Base-by-base conservation (phyloP, 2,797 vertebrate genomes). In the Rhinella marina region DNA sequence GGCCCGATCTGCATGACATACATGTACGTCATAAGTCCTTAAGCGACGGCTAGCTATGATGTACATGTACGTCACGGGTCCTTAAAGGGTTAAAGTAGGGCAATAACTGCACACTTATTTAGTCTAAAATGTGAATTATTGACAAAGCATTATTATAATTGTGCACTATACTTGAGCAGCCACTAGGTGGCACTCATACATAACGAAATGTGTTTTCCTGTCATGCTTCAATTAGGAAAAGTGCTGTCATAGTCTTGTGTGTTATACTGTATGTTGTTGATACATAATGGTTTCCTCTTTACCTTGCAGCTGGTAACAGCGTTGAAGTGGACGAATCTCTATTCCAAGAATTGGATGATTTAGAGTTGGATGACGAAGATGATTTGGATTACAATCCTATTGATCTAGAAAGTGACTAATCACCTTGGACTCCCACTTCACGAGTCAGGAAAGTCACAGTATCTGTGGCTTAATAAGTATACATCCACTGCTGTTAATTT, bases 291-390 rank as follows among this genome's bases (percentile, higher is more conserved):
- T 70, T 23, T 32, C 9, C 23, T 29, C 62, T 56, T 54, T 86
- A 23, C 70, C 87, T 92, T 91, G 56, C 92, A 98, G 98, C 94
- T 93, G 98, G 97, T 91, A 99, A 99, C 94, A 99, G 92, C 0
- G 98, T 99, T 89, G 98, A 99, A 90, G 98, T 99, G 90, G 98
- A 99, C 54, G 98, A 99, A 93, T 99, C 98, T 0, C 94, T 99
- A 75, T 99, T 99, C 93, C 98, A 99, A 93, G 98, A 99, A 91
- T 97, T 99, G 91, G 97, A 99, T 84, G 98, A 99, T 92, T 93
- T 99, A 93, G 97, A 99, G 81, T 92, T 99, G 92, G 97, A 99
- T 1, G 98, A 99, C 86, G 97, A 98, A 4, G 95, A 95, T 73
- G 97, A 98, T 81, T 97, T 97, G 2, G 96, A 98, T 92, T 98